These are phyloP conservation scores for Crenichthys baileyi DNA, from an alignment of 2,797 vertebrate species.

Conservation along the genomic window DNA sequence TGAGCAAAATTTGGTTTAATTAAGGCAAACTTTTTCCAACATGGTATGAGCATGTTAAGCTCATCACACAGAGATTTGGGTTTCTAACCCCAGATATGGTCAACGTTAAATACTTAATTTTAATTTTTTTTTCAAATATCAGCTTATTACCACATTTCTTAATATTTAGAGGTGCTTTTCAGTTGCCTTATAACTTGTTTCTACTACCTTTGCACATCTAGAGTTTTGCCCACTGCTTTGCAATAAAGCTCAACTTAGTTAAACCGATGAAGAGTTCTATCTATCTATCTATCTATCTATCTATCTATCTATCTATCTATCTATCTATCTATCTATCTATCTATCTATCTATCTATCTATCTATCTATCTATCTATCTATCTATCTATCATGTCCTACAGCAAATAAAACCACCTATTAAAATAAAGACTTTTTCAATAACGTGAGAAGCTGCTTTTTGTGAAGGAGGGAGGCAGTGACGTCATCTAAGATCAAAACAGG, in stretches of 20 bases:
- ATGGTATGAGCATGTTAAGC: not conserved
- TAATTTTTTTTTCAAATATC: not conserved
- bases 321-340: too few species aligned
- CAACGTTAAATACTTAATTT: not conserved
- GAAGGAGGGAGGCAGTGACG: slow-evolving; percentile 69
- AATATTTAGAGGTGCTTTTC: not conserved
- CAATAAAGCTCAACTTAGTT: not conserved
- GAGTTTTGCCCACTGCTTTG: not conserved
- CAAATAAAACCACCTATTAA: not conserved
- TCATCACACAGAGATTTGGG: not conserved
- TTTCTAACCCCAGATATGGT: not conserved
- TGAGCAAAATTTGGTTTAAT: not conserved
- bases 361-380: not conserved
- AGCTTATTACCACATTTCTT: not conserved
- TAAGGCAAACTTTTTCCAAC: not conserved
- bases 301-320: too few species aligned
- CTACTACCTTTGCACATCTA: not conserved
- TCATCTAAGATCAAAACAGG: slow-evolving; percentile 49
- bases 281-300: too few species aligned
- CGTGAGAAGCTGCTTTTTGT: slow-evolving; percentile 4
- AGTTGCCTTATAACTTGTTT: not conserved
- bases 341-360: too few species aligned
- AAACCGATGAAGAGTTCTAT: not conserved
- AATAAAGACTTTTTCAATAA: not conserved
- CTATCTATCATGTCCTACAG: not conserved